Conservation (phyloP, 2,113 vertebrate species). For the Otocyon megalotis region DNA sequence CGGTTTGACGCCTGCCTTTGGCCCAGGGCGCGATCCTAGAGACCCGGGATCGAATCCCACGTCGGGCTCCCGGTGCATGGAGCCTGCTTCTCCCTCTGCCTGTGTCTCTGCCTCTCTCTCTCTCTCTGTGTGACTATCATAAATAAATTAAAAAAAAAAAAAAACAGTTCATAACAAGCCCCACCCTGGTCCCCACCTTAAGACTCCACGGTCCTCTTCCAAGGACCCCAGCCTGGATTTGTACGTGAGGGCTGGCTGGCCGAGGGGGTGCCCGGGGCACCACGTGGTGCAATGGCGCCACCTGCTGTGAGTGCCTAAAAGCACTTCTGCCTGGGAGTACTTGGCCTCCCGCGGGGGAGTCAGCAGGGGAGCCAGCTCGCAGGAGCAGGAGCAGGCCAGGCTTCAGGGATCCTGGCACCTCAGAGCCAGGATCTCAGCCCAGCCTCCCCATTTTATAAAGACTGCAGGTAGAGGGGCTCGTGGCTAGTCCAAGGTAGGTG, state of each 20-base stretch:
- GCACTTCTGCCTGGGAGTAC: background rate
- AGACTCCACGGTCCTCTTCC: too few relatives aligned
- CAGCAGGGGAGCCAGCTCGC: too few relatives aligned
- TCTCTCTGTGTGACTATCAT: too few relatives aligned
- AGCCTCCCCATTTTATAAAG: too few relatives aligned
- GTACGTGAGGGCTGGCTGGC: background rate
- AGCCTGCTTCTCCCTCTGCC: too few relatives aligned
- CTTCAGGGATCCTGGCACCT: background rate
- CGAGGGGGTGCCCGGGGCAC: background rate
- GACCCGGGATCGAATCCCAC: too few relatives aligned
- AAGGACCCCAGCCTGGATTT: background rate
- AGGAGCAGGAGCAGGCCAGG: too few relatives aligned
- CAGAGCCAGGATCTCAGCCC: background rate
- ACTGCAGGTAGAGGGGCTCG: background rate
- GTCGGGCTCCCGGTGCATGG: too few relatives aligned
- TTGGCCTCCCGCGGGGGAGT: background rate
- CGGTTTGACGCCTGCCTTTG: too few relatives aligned
- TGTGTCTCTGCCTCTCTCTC: too few relatives aligned
- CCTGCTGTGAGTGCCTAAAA: conserved; percentile 80
- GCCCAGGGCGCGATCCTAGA: too few relatives aligned
- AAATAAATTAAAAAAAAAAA: too few relatives aligned
- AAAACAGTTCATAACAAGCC: background rate
- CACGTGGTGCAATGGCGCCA: conserved; percentile 78
- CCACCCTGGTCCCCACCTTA: accelerated
- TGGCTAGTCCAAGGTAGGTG: background rate